Evolutionary conservation across 2,113 vertebrate genomes (phyloP).

Genomic region (Neolamprologus tretocephalus): DNA sequence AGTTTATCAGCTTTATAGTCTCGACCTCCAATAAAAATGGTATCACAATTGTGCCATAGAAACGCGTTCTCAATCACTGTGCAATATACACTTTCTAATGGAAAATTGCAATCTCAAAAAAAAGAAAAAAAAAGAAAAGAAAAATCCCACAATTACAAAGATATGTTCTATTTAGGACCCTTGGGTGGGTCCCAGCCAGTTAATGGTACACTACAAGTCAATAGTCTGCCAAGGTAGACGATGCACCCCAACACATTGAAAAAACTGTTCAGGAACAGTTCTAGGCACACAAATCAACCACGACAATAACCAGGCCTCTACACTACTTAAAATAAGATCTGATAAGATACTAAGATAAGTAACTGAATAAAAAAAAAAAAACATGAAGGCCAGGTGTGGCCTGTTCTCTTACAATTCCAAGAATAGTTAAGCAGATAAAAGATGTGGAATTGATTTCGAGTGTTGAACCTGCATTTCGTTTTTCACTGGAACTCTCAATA

Average conservation of each 20-base stretch:
- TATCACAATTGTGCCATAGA: not conserved
- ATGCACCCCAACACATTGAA: not conserved
- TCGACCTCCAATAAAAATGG: not conserved
- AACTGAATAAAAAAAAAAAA: not conserved
- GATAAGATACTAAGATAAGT: not conserved
- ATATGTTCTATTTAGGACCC: not conserved
- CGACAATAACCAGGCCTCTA: not conserved
- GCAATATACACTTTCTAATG: not conserved
- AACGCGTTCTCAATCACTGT: fast-evolving
- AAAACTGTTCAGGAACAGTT: not conserved
- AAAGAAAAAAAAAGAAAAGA: fast-evolving
- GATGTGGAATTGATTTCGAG: not conserved
- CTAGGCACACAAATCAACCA: not conserved
- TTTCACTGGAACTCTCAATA: not conserved
- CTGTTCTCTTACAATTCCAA: not conserved
- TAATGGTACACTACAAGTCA: not conserved
- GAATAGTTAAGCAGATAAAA: not conserved
- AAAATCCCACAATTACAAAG: not conserved
- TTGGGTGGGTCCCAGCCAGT: not conserved
- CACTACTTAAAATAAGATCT: fast-evolving
- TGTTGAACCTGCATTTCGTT: not conserved
- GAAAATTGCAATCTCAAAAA: not conserved
- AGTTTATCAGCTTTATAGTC: not conserved
- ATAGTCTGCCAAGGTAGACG: not conserved
- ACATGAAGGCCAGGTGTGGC: not conserved